Conservation (phyloP, 37 sponge, comb jelly and placozoan species). For the Axinella damicornis region DNA sequence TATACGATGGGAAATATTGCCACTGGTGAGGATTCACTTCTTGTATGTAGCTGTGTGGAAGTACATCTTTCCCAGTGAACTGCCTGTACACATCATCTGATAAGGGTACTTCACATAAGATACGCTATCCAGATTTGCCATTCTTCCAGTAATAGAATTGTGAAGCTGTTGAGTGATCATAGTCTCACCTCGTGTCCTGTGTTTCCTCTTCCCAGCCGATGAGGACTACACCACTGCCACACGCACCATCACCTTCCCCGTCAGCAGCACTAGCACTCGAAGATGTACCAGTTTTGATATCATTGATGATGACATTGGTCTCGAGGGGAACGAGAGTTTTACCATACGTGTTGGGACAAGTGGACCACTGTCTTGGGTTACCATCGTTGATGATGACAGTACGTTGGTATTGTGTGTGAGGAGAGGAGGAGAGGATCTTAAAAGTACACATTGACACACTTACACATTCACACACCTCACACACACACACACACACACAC, state of each 20-base stretch:
- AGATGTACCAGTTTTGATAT: constrained; percentile 14
- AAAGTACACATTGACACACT: neutral
- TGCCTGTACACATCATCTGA: too few relatives aligned
- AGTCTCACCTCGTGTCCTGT: too few relatives aligned
- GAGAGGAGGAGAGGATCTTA: neutral
- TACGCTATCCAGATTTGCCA: too few relatives aligned
- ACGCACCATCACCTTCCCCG: constrained; percentile 2
- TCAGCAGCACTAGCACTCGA: neutral
- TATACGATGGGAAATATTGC: neutral
- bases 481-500: neutral
- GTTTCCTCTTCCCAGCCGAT: neutral
- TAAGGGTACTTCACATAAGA: too few relatives aligned
- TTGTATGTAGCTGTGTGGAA: too few relatives aligned
- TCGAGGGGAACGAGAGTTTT: constrained; percentile 25
- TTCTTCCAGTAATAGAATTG: too few relatives aligned
- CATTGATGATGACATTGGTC: constrained; percentile 26
- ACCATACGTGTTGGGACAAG: neutral
- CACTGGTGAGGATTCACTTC: too few relatives aligned
- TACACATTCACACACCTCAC: neutral
- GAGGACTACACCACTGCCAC: constrained; percentile 31
- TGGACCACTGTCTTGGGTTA: neutral
- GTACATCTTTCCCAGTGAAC: too few relatives aligned
- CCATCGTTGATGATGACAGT: constrained; percentile 40
- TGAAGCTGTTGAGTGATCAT: too few relatives aligned
- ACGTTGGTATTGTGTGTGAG: constrained; percentile 14